Evolutionary conservation across 2,888 invertebrate species (phyloP), one percentile per base, ranked within the genome.

Genomic region (Scaptomyza polygonia): DNA sequence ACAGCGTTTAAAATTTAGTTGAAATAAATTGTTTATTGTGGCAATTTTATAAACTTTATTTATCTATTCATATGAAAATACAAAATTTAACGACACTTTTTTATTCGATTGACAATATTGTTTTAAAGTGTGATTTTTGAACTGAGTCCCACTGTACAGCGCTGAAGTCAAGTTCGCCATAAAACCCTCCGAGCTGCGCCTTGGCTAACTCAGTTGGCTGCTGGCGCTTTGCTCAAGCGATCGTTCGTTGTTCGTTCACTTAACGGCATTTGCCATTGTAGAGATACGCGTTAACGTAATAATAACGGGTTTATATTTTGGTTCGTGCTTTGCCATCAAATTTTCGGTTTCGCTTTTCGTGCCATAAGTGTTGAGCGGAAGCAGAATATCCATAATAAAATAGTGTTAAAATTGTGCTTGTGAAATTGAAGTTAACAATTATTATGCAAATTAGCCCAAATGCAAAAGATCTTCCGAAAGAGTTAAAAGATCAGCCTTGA

Each of bases 121-220:
- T 43, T 25, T 18, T 29, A 3, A 0, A 14, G n/a, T 9, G n/a
- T 21, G 1, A n/a, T 29, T 14, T 0, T 2, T 27, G 9, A 2
- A n/a, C 6, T 21, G 0, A 5, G 0, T 0, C n/a, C 71, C 61
- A 73, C 61, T 62, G 73, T 73, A 36, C 70, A n/a, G 7, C 18
- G 32, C 34, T 67, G 63, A 58, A 85, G 70, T 79, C 79, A 82
- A 82, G 81, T 85, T 85, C 75, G 72, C 52, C 66, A 82, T 82
- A 85, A 85, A 82, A 85, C 79, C 80, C 72, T 85, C 64, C 30
- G 56, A 68, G 69, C 65, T 67, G 67, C 67, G 81, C 70, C 75
- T 77, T 77, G 80, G 72, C 70, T 67, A 59, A 59, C 45, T 82
- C 83, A 82, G 81, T 82, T 79, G 67, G 57, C 75, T 72, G 75